A percentile compares a stretch with the other conserved stretches of the same genome.
phyloP scores from a whole-genome alignment of 1,140 invertebrate species.

The Gonioctena quinquepunctata region DNA sequence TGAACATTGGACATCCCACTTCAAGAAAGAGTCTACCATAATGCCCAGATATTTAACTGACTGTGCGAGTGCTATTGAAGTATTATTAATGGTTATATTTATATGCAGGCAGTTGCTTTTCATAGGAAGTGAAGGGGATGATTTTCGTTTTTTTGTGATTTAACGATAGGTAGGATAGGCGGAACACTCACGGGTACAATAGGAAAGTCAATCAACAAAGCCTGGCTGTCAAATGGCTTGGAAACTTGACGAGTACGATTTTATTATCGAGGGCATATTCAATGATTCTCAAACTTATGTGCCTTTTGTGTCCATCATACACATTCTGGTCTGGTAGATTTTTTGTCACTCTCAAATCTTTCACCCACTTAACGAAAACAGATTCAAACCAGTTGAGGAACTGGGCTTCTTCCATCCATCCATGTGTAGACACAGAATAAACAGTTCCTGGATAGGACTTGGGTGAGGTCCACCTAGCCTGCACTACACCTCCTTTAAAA shows the following conservation, averaged over 20 bases:
- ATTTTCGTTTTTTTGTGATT: too few species aligned
- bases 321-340: slow-evolving; percentile 23
- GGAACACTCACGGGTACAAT: too few species aligned
- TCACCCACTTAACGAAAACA: slow-evolving; percentile 24
- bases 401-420: slow-evolving; percentile 45
- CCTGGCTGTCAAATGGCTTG: slow-evolving; percentile 30
- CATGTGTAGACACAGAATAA: slow-evolving; percentile 44
- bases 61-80: too few species aligned
- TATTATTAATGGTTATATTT: too few species aligned
- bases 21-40: too few species aligned
- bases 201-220: too few species aligned
- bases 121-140: too few species aligned
- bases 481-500: slow-evolving; percentile 44
- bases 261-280: slow-evolving; percentile 27
- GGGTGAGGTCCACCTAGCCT: slow-evolving; percentile 41
- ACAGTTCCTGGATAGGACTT: slow-evolving; percentile 43
- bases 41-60: too few species aligned
- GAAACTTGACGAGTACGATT: slow-evolving; percentile 25
- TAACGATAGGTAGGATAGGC: too few species aligned
- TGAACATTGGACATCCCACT: too few species aligned
- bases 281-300: slow-evolving; percentile 26
- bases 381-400: slow-evolving; percentile 44
- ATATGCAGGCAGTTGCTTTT: too few species aligned
- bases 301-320: slow-evolving; percentile 28
- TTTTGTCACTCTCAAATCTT: slow-evolving; percentile 13